A percentile compares a stretch with the other conserved stretches of the same genome.
These are phyloP conservation scores for Fabriciana adippe DNA, from an alignment of 2,888 invertebrate species.

Conservation along the genomic window DNA sequence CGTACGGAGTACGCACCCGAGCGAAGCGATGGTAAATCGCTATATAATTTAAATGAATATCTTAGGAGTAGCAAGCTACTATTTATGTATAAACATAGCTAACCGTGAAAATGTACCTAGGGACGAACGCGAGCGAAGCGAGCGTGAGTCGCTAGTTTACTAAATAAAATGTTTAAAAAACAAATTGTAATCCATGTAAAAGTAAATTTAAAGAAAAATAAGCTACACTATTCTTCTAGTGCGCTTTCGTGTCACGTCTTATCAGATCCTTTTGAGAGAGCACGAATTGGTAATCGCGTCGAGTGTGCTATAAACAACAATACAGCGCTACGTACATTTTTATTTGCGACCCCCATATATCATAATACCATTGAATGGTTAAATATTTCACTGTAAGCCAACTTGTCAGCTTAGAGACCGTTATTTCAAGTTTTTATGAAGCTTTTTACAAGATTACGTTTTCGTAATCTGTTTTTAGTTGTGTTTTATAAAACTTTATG, in stretches of 20 bases:
- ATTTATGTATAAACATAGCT: too few relatives aligned
- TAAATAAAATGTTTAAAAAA: too few relatives aligned
- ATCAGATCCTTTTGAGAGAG: conserved; percentile 16
- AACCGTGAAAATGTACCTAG: too few relatives aligned
- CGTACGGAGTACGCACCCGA: too few relatives aligned
- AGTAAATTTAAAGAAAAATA: background rate
- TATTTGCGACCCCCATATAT: conserved; percentile 30
- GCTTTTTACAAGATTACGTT: background rate
- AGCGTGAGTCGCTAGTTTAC: too few relatives aligned
- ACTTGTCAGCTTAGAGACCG: conserved; percentile 32
- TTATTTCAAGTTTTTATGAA: conserved; percentile 4
- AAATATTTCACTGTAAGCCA: conserved; percentile 38
- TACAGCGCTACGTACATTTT: conserved; percentile 32
- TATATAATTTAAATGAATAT: too few relatives aligned
- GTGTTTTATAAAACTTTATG: background rate
- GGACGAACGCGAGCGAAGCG: too few relatives aligned
- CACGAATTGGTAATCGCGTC: conserved; percentile 27
- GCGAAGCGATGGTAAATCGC: too few relatives aligned
- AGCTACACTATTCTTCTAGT: background rate
- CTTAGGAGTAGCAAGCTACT: too few relatives aligned
- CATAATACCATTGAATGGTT: conserved; percentile 36
- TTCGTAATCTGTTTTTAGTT: background rate
- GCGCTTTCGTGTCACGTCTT: conserved; percentile 7
- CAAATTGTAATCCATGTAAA: too few relatives aligned
- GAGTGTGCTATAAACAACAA: conserved; percentile 38